Evolutionary conservation across 2,888 invertebrate species (phyloP), one percentile per base, ranked within the genome.

Genomic region (Eupithecia subfuscata): DNA sequence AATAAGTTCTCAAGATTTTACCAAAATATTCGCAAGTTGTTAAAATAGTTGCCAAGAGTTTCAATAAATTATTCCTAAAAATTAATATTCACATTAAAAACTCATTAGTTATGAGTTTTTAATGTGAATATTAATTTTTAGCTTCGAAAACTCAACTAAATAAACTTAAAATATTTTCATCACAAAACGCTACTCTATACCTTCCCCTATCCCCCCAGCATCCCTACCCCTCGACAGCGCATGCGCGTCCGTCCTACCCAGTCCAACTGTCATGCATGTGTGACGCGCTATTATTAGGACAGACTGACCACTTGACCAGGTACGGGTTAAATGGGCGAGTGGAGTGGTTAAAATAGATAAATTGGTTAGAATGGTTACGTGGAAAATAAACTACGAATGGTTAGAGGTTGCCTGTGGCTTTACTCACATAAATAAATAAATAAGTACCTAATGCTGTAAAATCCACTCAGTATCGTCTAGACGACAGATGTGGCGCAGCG

Each of bases 171-270:
- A 22, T 70, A 60, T 22, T 65, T 9, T 89, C 3, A 4, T 25
- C 12, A 5, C n/a, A 43, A 25, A 64, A 3, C n/a, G 18, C 25
- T n/a, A 75, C 89, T 92, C 92, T 80, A 84, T 65, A 3, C 60
- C 22, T 74, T 82, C 69, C 78, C 6, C 67, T 89, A 80, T 87
- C 75, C 85, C 22, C 76, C 75, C 89, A 91, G 88, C 89, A 87
- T 88, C 90, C 87, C 87, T 84, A 81, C 82, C 75, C 85, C 82
- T 30, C 30, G 79, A 83, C 9, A 5, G 81, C 88, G 89, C 89
- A 86, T 87, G 92, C 90, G 87, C 84, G 75, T 68, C 48, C 72
- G 70, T 30, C 52, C 69, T 40, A 74, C 75, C 75, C 74, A 64
- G 65, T 77, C 65, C 63, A 75, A 73, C 74, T 67, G 63, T 70